phyloP scores from a whole-genome alignment of 2,113 vertebrate species.

The Thermophis baileyi region DNA sequence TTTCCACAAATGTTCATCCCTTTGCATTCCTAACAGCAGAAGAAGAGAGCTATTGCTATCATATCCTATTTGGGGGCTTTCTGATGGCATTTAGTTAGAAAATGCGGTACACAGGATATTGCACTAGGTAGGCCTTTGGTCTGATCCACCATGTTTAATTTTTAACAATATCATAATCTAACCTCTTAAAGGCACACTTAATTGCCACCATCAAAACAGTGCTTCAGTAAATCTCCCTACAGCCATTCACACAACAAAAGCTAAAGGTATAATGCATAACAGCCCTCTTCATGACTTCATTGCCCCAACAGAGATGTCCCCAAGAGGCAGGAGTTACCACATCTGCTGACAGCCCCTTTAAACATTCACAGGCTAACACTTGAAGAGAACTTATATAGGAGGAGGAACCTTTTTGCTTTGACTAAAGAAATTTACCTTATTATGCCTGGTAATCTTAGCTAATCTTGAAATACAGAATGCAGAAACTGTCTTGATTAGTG shows the following conservation, averaged over 20 bases:
- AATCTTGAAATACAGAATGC: background rate
- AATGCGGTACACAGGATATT: background rate
- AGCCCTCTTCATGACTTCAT: background rate
- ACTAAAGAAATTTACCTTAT: background rate
- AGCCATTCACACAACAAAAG: background rate
- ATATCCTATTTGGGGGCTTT: background rate
- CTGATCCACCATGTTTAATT: background rate
- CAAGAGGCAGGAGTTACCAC: background rate
- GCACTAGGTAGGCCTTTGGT: background rate
- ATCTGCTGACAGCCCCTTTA: background rate
- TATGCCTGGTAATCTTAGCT: background rate
- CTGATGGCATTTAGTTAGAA: background rate
- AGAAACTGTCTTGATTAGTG: background rate
- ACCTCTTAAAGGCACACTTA: background rate
- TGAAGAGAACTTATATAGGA: background rate
- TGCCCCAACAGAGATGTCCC: background rate
- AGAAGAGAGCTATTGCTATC: background rate
- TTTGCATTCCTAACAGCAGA: background rate
- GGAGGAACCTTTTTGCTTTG: background rate
- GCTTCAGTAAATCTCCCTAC: background rate
- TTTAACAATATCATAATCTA: background rate
- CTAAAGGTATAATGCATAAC: background rate
- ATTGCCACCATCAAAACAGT: background rate
- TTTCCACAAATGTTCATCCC: accelerated
- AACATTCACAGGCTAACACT: background rate